These are phyloP conservation scores for Diplogasteroides magnus DNA, from an alignment of 1,140 invertebrate genomes.

Conservation along the genomic window DNA sequence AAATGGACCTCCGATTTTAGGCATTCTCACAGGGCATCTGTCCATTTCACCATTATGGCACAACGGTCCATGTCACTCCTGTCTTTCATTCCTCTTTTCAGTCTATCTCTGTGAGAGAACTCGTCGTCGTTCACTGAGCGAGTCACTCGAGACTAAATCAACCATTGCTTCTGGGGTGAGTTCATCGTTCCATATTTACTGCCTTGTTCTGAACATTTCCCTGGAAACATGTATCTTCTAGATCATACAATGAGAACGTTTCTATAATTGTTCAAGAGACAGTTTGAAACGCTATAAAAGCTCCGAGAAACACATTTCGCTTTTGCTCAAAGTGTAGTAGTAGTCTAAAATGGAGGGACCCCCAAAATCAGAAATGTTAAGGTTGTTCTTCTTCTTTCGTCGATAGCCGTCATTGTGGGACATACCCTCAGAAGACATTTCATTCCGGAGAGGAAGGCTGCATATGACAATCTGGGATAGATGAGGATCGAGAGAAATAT, in stretches of 20 bases:
- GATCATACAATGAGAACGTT: neutral
- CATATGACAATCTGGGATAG: slow-evolving; percentile 18
- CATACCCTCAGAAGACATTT: slow-evolving; percentile 23
- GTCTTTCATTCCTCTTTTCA: slow-evolving; percentile 3
- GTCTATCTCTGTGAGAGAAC: slow-evolving; percentile 29
- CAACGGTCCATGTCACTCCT: too few relatives aligned
- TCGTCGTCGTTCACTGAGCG: slow-evolving; percentile 16
- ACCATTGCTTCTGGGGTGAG: slow-evolving; percentile 8
- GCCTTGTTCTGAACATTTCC: too few relatives aligned
- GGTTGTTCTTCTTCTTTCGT: slow-evolving; percentile 17
- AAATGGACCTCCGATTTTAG: too few relatives aligned
- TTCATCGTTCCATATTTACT: too few relatives aligned
- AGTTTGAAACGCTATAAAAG: too few relatives aligned
- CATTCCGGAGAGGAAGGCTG: slow-evolving; percentile 23
- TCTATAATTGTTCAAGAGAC: neutral
- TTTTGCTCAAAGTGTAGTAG: too few relatives aligned
- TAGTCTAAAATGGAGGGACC: too few relatives aligned
- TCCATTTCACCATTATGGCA: too few relatives aligned
- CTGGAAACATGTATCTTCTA: too few relatives aligned
- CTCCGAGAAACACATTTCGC: too few relatives aligned
- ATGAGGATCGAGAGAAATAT: neutral
- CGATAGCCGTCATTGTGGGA: slow-evolving; percentile 20
- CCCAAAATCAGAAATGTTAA: too few relatives aligned
- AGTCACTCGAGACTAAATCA: slow-evolving; percentile 18
- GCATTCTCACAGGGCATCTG: too few relatives aligned